Base-by-base conservation (phyloP, 1,140 invertebrate species). In the Tenebrio molitor region DNA sequence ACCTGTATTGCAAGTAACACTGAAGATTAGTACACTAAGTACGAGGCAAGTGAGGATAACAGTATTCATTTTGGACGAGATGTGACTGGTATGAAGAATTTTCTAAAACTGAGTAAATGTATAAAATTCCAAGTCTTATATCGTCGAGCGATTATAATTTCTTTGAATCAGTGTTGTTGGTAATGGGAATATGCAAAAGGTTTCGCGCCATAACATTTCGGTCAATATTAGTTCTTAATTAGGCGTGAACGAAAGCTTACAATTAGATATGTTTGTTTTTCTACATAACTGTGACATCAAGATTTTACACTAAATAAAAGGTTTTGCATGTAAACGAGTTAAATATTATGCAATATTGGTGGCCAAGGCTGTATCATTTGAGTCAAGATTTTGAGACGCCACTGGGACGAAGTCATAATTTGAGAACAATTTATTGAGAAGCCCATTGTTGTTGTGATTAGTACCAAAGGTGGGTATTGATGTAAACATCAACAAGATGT, bases 181-280 rank as follows among this genome's bases (percentile, higher is more conserved):
- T 33, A 4, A 5, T 33, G 4, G 4, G 10, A 33, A 5, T 33
- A 33, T 10, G n/a, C n/a, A n/a, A n/a, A n/a, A n/a, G n/a, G n/a
- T n/a, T n/a, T n/a, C n/a, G n/a, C n/a, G n/a, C n/a, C n/a, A n/a
- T n/a, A n/a, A 33, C 29, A 5, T 33, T 5, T 33, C 29, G 19
- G 44, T 50, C 44, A 50, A 50, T 50, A 50, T 50, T 50, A 4
- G 44, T 50, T 63, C 34, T 33, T 29, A 4, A 36, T 63, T 63
- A 63, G 3, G 7, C 14, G 33, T 15, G n/a, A 63, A 33, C 25
- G 29, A 21, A 33, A 63, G 34, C n/a, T 14, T n/a, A 29, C 25
- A 63, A 63, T 63, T 33, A 14, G 21, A 17, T 19, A 16, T 53
- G 19, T 15, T 53, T 53, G 19, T 14, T 53, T 53, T 53, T 41